Conservation (phyloP, 2,113 vertebrate species). For the Zosterops pallidus region DNA sequence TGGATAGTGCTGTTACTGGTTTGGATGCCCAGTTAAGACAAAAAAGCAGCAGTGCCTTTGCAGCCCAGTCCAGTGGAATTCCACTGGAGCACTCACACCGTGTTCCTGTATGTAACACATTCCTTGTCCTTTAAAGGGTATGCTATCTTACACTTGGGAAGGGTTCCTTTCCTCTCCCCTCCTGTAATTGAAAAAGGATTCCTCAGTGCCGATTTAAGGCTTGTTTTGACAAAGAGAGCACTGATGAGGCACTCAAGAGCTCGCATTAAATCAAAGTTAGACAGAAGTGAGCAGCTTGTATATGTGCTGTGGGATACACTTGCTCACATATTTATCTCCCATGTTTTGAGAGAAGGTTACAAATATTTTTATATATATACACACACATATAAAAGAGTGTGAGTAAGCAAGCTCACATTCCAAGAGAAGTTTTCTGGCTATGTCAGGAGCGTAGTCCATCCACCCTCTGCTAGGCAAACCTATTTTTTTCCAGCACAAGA, state of each 20-base stretch:
- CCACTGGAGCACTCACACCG: conserved; percentile 24
- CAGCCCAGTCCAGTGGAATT: conserved; percentile 47
- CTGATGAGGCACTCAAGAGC: conserved; percentile 52
- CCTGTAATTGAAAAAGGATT: conserved; percentile 41
- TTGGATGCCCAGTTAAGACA: not conserved
- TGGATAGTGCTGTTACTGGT: not conserved
- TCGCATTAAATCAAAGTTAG: conserved; percentile 31
- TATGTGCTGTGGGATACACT: conserved; percentile 1
- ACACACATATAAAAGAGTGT: conserved; percentile 7
- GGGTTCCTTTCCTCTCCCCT: conserved; percentile 37
- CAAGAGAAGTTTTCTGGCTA: conserved; percentile 53
- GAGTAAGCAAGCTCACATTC: conserved; percentile 35
- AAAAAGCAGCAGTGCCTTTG: not conserved
- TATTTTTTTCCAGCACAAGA: conserved; percentile 61
- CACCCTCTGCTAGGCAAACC: conserved; percentile 33
- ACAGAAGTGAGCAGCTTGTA: conserved; percentile 33
- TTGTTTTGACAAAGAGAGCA: conserved; percentile 35
- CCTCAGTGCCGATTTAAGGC: conserved; percentile 29
- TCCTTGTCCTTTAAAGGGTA: conserved; percentile 75
- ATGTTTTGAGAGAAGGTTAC: conserved; percentile 48
- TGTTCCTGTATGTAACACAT: conserved; percentile 56
- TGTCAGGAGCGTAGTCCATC: conserved; percentile 44
- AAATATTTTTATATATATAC: conserved; percentile 54
- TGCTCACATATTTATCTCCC: conserved; percentile 21
- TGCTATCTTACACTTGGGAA: conserved; percentile 48